phyloP scores from a whole-genome alignment of 2,797 vertebrate genomes.

The Bucorvus abyssinicus region DNA sequence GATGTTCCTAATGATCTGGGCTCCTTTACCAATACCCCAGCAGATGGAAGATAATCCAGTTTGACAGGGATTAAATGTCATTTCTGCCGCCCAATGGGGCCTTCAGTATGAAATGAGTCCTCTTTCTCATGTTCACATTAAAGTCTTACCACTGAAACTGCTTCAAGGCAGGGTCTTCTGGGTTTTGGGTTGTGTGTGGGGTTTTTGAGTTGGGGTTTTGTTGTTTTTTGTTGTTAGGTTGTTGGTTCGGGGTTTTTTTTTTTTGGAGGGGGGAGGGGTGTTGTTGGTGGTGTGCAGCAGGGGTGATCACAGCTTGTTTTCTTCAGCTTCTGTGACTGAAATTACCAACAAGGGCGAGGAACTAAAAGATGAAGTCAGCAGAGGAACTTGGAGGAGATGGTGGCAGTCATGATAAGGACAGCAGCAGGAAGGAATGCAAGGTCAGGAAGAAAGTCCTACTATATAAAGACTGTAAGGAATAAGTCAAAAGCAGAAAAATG shows the following conservation, averaged over 20 bases:
- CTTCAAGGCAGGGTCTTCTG: not conserved
- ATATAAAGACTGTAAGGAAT: not conserved
- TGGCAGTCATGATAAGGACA: not conserved
- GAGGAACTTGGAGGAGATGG: not conserved
- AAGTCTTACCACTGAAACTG: not conserved
- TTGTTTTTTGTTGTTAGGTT: no score
- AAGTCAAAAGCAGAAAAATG: not conserved
- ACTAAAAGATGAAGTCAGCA: not conserved
- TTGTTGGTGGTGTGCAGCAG: no score
- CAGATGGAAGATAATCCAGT: not conserved
- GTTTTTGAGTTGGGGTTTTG: not conserved
- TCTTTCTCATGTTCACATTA: not conserved
- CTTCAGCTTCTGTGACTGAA: not conserved
- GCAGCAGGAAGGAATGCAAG: not conserved
- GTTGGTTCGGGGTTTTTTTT: not conserved
- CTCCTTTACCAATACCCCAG: not conserved
- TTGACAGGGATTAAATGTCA: not conserved
- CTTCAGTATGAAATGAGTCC: not conserved
- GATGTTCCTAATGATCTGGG: not conserved
- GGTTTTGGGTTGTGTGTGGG: rapidly evolving
- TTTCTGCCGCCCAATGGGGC: not conserved
- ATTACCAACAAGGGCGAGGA: not conserved
- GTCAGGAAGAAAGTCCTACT: not conserved
- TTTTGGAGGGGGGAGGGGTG: not conserved
- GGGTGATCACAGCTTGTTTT: not conserved